Base-by-base conservation (phyloP, 2,888 invertebrate genomes). In the Plagodis dolabraria region DNA sequence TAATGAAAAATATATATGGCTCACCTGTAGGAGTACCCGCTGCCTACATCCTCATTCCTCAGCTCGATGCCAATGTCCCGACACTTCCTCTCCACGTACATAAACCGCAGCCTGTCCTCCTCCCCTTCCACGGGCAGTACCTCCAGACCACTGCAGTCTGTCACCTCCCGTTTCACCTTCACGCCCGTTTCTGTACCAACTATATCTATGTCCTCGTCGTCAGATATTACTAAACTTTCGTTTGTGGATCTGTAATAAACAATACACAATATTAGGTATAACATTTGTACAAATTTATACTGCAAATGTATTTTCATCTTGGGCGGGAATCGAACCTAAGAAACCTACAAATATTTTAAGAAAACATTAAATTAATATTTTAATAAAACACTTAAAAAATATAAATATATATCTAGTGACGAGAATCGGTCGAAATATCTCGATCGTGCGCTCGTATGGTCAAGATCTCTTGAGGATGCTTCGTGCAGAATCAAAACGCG, bases 131-230 rank as follows among this genome's bases (percentile, higher is more conserved):
- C 88, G 6, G 89, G 87, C 58, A 92, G 69, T 47, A 79, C 74
- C 36, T 67, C 64, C 60, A 84, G 67, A 22, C 53, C 67, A n/a
- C 51, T 45, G 5, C 64, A 62, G 0, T 61, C 67, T 2, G 56
- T 47, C 59, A 66, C 67, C 57, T 79, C 79, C 57, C 65, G 72
- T 56, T 78, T 79, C 46, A 75, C 78, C 36, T 65, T 72, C 9
- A 66, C 63, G 8, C 2, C 56, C 52, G 11, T 66, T 69, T 60
- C 57, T 40, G 4, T 67, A 59, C 53, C 46, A 5, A 83, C 65
- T 0, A 93, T 70, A 57, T 92, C 92, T 0, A 93, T 68, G 2
- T 90, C 91, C 33, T 91, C 92, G 34, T 92, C 92, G 0, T 83
- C 82, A 0, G 76, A 70, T 2, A 76, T 35, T 12, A 71, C 70